Evolutionary conservation across 1,140 invertebrate genomes (phyloP).

Genomic region (Cherax destructor): DNA sequence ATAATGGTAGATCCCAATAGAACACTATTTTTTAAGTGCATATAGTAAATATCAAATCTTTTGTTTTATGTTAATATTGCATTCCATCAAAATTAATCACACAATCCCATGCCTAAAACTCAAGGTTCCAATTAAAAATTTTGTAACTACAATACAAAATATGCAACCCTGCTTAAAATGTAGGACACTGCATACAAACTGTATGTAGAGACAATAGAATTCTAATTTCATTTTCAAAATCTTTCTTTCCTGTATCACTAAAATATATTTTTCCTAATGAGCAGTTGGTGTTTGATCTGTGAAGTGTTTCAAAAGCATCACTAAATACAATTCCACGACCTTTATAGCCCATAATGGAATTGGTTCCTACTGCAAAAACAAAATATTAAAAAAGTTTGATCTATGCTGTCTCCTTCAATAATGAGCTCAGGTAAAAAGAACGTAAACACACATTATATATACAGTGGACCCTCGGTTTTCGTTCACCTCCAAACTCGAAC

Average conservation of each 20-base stretch:
- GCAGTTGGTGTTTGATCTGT: background rate
- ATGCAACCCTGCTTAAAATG: background rate
- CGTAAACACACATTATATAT: background rate
- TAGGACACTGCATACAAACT: background rate
- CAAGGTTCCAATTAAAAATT: background rate
- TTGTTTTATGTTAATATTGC: background rate
- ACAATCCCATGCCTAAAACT: background rate
- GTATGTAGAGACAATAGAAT: background rate
- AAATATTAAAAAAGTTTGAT: background rate
- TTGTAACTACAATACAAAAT: background rate
- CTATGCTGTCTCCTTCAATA: background rate
- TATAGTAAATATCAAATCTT: background rate
- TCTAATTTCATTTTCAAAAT: background rate
- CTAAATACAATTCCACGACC: background rate
- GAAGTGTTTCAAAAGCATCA: background rate
- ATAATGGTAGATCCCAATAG: background rate
- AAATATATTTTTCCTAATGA: background rate
- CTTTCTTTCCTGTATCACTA: background rate
- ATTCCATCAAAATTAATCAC: background rate
- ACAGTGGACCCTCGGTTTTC: too few species aligned
- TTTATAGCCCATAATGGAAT: background rate
- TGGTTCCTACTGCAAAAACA: background rate
- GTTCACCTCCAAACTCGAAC: too few species aligned
- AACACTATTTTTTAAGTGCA: background rate
- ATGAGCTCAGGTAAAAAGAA: background rate